Conservation (phyloP, 2,113 vertebrate species). For the Neopipo cinnamomea region DNA sequence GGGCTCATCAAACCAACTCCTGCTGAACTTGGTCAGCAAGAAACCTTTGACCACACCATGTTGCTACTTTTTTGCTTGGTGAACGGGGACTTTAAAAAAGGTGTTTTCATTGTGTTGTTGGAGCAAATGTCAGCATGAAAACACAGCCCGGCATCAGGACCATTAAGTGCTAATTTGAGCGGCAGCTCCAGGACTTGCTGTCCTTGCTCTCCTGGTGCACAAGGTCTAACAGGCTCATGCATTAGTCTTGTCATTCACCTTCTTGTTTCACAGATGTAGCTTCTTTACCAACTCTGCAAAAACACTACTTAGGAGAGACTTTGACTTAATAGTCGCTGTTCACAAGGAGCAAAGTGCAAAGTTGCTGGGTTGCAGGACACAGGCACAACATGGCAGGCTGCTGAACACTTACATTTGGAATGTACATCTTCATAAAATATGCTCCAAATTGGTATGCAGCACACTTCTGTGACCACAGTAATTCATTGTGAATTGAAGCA, state of each 20-base stretch:
- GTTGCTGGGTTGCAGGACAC: neutral
- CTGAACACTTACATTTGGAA: neutral
- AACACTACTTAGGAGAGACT: neutral
- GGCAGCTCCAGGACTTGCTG: neutral
- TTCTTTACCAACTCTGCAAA: neutral
- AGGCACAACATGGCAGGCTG: neutral
- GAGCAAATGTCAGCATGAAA: constrained; percentile 42
- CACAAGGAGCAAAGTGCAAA: neutral
- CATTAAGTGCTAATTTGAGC: neutral
- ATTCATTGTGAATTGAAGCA: constrained; percentile 27
- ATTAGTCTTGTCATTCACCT: constrained; percentile 1
- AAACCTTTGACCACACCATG: constrained; percentile 57
- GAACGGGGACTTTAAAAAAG: neutral
- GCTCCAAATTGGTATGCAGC: neutral
- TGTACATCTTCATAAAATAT: neutral
- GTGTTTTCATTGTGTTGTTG: constrained; percentile 13
- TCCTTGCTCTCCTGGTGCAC: neutral
- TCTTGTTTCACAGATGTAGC: neutral
- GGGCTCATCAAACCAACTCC: neutral
- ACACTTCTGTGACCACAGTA: neutral
- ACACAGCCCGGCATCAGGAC: neutral
- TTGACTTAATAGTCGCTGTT: neutral
- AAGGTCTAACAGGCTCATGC: neutral
- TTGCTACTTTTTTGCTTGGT: neutral
- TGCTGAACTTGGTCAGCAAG: neutral